These are phyloP conservation scores for Chloroclysta siterata DNA, from an alignment of 2,888 invertebrate species.

Conservation along the genomic window DNA sequence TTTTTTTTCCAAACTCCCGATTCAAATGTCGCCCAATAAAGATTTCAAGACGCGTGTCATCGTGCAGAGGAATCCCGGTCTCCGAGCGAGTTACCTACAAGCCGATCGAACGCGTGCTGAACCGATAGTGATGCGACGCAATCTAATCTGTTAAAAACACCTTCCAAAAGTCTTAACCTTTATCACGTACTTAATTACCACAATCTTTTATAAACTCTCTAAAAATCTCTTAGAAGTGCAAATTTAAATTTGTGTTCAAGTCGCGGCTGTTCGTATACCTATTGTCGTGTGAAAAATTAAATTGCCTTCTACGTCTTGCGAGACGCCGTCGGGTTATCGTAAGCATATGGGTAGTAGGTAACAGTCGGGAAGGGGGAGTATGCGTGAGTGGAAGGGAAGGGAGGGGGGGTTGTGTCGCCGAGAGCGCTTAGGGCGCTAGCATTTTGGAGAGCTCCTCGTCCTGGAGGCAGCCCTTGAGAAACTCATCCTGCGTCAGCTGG, in stretches of 20 bases:
- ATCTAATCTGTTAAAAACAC: conserved; percentile 39
- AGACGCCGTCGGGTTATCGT: conserved; percentile 62
- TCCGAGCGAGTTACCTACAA: conserved; percentile 10
- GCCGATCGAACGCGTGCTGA: conserved; percentile 22
- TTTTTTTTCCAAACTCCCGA: conserved; percentile 9
- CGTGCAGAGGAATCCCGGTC: neutral
- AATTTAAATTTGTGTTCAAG: conserved; percentile 37
- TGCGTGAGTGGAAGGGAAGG: conserved; percentile 17
- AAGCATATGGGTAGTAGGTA: conserved; percentile 36
- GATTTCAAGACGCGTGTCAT: neutral
- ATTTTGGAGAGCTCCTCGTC: conserved; percentile 98
- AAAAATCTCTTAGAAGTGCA: conserved; percentile 33
- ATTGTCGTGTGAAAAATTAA: conserved; percentile 38
- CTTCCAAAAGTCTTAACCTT: conserved; percentile 43
- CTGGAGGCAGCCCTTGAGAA: conserved; percentile 98
- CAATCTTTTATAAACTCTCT: conserved; percentile 41
- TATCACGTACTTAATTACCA: conserved; percentile 46
- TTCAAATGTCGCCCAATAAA: conserved; percentile 9
- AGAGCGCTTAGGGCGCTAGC: conserved; percentile 92
- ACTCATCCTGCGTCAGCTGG: conserved; percentile 98
- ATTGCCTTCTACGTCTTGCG: conserved; percentile 34
- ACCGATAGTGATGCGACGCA: conserved; percentile 36
- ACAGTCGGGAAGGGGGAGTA: conserved; percentile 38
- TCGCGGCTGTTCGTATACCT: conserved; percentile 37
- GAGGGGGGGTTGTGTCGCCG: conserved; percentile 19